phyloP scores from a whole-genome alignment of 2,888 invertebrate species.

The Drosophila kanekoi region DNA sequence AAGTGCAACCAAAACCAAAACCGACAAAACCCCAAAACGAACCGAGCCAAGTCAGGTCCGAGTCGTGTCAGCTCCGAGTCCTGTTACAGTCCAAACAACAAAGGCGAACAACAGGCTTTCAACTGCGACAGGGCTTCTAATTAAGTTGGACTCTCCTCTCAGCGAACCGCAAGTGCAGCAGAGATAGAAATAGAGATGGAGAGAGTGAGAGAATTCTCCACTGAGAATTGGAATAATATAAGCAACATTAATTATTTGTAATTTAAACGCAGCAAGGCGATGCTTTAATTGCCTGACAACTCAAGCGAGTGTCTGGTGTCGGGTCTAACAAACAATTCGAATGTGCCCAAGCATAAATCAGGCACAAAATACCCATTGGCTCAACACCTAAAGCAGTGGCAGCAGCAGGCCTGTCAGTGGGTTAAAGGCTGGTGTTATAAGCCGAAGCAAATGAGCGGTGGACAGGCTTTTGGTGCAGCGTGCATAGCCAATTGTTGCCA shows the following conservation, averaged over 20 bases:
- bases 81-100: constrained; percentile 11
- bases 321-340: constrained; percentile 57
- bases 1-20: constrained; percentile 18
- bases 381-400: constrained; percentile 54
- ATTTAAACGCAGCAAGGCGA: constrained; percentile 33
- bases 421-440: constrained; percentile 7
- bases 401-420: background rate
- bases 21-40: constrained; percentile 42
- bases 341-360: constrained; percentile 57
- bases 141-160: constrained; percentile 59
- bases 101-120: constrained; percentile 17
- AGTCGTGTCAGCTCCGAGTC: constrained; percentile 1
- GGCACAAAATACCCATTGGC: constrained; percentile 53
- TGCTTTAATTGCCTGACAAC: constrained; percentile 63
- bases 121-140: constrained; percentile 48
- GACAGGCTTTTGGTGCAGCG: constrained; percentile 26
- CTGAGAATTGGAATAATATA: constrained; percentile 24
- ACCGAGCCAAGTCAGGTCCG: constrained; percentile 10
- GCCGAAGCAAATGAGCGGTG: constrained; percentile 32
- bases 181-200: background rate
- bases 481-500: constrained; percentile 32
- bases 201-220: constrained; percentile 7
- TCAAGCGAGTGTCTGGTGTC: constrained; percentile 22
- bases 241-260: constrained; percentile 69
- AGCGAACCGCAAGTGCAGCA: constrained; percentile 54